These are phyloP conservation scores for Drosophila maculinotata DNA, from an alignment of 2,888 invertebrate genomes.

Conservation along the genomic window DNA sequence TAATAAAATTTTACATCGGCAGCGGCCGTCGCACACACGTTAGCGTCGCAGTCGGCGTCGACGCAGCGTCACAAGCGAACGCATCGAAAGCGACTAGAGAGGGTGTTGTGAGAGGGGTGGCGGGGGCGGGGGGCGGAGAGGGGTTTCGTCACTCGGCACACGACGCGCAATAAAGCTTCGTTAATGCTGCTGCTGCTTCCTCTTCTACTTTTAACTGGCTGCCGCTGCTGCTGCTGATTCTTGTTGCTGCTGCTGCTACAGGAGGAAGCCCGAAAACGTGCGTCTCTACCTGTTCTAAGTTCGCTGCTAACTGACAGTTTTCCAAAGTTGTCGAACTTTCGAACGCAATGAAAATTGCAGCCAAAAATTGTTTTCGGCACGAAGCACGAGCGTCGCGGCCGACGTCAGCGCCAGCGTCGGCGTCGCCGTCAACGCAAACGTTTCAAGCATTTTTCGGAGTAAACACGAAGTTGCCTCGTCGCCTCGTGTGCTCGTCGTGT, in stretches of 20 bases:
- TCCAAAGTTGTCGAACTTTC: slow-evolving; percentile 86
- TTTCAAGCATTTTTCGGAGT: slow-evolving; percentile 48
- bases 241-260: slow-evolving; percentile 38
- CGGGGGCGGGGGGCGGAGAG: not conserved
- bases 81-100: slow-evolving; percentile 25
- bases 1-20: slow-evolving; percentile 81
- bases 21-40: slow-evolving; percentile 32
- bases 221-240: slow-evolving; percentile 26
- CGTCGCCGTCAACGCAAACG: too few relatives aligned
- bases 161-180: slow-evolving; percentile 35
- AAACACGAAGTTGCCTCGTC: slow-evolving; percentile 25
- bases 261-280: slow-evolving; percentile 84
- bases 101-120: not conserved
- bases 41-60: slow-evolving; percentile 51
- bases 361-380: slow-evolving; percentile 62
- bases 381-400: slow-evolving; percentile 30
- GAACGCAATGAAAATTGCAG: slow-evolving; percentile 84
- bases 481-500: too few relatives aligned
- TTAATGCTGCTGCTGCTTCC: slow-evolving; percentile 19
- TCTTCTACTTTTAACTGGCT: slow-evolving; percentile 9
- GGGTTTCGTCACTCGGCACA: slow-evolving; percentile 28
- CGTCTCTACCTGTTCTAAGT: slow-evolving; percentile 86
- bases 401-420: slow-evolving; percentile 16
- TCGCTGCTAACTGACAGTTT: slow-evolving; percentile 86
- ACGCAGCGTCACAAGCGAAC: slow-evolving; percentile 34